Base-by-base conservation (phyloP, 2,113 vertebrate species). In the Polyodon spathula region DNA sequence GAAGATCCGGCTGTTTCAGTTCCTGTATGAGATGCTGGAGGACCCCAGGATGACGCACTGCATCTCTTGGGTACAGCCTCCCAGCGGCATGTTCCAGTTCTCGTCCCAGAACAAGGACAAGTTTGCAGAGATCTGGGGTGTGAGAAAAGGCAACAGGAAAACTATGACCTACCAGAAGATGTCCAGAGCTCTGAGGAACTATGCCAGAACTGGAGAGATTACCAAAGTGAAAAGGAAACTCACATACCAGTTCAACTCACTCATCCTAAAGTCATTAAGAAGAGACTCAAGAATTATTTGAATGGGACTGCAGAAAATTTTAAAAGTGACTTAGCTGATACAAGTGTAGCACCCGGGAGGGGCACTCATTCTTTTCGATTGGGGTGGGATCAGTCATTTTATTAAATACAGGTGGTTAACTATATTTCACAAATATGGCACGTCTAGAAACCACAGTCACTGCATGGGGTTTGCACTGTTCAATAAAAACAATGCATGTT, bases 161-260 rank as follows among this genome's bases (percentile, higher is more conserved):
- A 84, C 77, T 14, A 89, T 89, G 87, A 89, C 86, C 11, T 89
- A 87, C 72, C 86, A 89, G 77, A 89, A 89, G 73, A 88, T 89
- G 86, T 85, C 85, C n/a, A 74, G 86, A 1, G 87, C 87, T 11
- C 71, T 89, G 37, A 77, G 87, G 69, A 89, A 88, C 76, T 89
- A 88, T 2, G 68, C 75, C n/a, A 73, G 76, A 11, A 85, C 84
- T 0, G 87, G 87, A 3, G 82, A 88, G 69, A 88, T 89, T 65
- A 74, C 85, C 71, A 89, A 88, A 64, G 87, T 89, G 67, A 86
- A 88, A 67, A 83, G 76, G 73, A 89, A 89, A 71, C 81, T 89
- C 56, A 88, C 82, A 37, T 89, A 88, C 67, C 78, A 77, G 71
- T 88, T 87, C 68, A 81, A 78, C 65, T 46, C 42, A 6, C 70